Evolutionary conservation across 2,888 invertebrate genomes (phyloP).

Genomic region (Cantharis nigra): DNA sequence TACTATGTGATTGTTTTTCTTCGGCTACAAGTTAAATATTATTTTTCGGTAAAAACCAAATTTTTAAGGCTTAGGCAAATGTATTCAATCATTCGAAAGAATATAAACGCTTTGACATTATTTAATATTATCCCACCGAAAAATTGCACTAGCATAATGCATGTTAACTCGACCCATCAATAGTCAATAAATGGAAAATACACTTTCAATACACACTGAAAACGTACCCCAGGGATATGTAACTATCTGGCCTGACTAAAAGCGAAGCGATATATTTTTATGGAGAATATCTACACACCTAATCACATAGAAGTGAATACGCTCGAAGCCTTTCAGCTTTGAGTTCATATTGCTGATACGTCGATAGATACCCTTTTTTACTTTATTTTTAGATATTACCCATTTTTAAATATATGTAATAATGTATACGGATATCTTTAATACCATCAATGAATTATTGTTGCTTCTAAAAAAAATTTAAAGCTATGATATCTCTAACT

Average conservation of each 20-base stretch:
- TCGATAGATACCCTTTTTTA: constrained; percentile 27
- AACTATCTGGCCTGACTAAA: constrained; percentile 31
- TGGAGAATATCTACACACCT: constrained; percentile 29
- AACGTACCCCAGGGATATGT: constrained; percentile 26
- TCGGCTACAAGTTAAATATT: not conserved
- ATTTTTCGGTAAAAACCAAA: not conserved
- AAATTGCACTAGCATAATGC: constrained; percentile 1
- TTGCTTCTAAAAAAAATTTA: not conserved
- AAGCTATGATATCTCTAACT: not conserved
- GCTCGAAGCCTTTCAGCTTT: constrained; percentile 28
- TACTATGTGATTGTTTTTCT: not conserved
- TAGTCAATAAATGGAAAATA: constrained; percentile 26
- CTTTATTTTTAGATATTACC: constrained; percentile 22
- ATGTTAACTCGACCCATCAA: constrained; percentile 5
- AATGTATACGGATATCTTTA: not conserved
- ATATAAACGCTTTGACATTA: not conserved
- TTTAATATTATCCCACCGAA: not conserved
- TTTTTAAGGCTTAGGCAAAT: not conserved
- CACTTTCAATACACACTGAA: constrained; percentile 26
- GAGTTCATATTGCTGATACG: constrained; percentile 27
- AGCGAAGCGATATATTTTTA: constrained; percentile 30
- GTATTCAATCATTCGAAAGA: not conserved
- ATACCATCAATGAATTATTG: not conserved
- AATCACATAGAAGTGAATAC: constrained; percentile 29
- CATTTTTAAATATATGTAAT: constrained; percentile 7